phyloP scores from a whole-genome alignment of 2,888 invertebrate species.

The Lomographa bimaculata region DNA sequence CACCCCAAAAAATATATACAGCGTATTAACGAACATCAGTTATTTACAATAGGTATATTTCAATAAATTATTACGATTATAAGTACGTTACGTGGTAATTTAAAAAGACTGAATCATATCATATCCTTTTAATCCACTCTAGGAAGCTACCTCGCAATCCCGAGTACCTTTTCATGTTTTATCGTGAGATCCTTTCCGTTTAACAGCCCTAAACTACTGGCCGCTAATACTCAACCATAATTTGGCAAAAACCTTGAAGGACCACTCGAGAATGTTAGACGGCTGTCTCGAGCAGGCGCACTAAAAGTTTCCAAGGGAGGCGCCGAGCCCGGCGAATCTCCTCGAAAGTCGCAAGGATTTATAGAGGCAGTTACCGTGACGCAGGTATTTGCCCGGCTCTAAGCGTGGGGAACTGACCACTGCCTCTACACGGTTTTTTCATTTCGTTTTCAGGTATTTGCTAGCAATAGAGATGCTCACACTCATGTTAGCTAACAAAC shows the following conservation, averaged over 20 bases:
- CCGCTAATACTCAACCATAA: constrained; percentile 30
- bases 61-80: no score
- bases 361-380: constrained; percentile 70
- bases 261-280: constrained; percentile 56
- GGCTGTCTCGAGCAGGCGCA: constrained; percentile 63
- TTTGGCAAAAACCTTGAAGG: constrained; percentile 54
- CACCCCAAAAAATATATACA: no score
- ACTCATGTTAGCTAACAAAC: constrained; percentile 24
- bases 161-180: constrained; percentile 18
- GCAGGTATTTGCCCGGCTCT: constrained; percentile 65
- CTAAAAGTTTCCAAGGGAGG: constrained; percentile 63
- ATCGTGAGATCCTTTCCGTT: constrained; percentile 18
- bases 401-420: constrained; percentile 33
- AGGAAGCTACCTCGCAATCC: no score
- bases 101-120: no score
- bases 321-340: constrained; percentile 55
- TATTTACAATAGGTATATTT: no score
- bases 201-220: constrained; percentile 14
- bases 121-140: no score
- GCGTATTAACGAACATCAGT: no score
- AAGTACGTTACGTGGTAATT: no score
- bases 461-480: constrained; percentile 24
- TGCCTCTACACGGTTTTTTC: constrained; percentile 46
- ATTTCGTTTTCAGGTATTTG: constrained; percentile 5
- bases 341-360: constrained; percentile 72